Base-by-base conservation (phyloP, 2,113 vertebrate species). In the Oreochromis niloticus region DNA sequence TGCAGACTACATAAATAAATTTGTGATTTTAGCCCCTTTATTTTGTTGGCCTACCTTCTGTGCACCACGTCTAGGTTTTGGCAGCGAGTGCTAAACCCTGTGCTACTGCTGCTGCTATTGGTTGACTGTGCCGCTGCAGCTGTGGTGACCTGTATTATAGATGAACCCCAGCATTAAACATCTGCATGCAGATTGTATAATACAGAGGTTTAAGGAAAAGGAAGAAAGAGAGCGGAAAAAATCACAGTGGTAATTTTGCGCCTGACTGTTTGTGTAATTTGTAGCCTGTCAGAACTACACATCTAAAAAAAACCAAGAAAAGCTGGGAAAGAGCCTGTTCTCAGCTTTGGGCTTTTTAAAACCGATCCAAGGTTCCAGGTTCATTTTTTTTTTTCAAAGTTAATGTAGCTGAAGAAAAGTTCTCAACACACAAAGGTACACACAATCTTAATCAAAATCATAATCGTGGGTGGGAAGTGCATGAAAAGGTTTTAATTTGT, bases 71-170 rank as follows among this genome's bases (percentile, higher is more conserved):
- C 68, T 30, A 30, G 7, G 4, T 17, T 48, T 30, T 11, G 24
- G 71, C 16, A 48, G 41, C 3, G 9, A 2, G 68, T 19, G 41
- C 68, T 30, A 43, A 75, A 48, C 14, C 41, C 5, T 1, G 12
- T 3, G n/a, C 63, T 14, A 9, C 11, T 14, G 56, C 56, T 71
- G n/a, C 39, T 71, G 39, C 32, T 73, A 4, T 73, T 68, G 63
- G 36, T 68, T 0, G 19, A 11, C 19, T 22, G 63, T 41, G 36
- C 0, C 12, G 4, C 36, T 24, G 63, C 68, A 17, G 22, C 14
- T 73, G 41, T 0, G 22, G 22, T 27, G 22, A 10, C 68, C 68
- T 46, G 14, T 12, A 9, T 30, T 43, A 19, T 5, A 75, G 13
- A 27, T 30, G 19, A 19, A 75, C 71, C 4, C 9, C 6, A 3